phyloP scores from a whole-genome alignment of 2,797 vertebrate species.

The Steatocranus sp. region DNA sequence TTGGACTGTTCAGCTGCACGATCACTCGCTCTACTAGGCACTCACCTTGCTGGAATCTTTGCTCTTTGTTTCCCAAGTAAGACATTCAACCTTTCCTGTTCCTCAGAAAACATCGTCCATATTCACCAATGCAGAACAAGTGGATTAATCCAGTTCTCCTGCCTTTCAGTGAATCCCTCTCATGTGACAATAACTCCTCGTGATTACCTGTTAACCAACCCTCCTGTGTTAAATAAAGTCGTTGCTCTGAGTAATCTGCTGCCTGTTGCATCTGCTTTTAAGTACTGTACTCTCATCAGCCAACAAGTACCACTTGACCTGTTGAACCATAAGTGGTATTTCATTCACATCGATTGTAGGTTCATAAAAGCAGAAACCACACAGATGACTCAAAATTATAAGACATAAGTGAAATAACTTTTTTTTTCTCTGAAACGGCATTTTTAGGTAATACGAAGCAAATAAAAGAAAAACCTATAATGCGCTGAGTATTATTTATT shows the following conservation, averaged over 20 bases:
- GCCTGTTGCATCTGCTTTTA: background rate
- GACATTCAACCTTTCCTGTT: background rate
- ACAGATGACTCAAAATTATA: background rate
- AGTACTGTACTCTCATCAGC: background rate
- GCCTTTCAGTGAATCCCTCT: background rate
- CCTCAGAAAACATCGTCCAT: background rate
- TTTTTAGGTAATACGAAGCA: background rate
- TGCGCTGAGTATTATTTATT: background rate
- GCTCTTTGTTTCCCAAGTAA: background rate
- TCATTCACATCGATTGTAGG: background rate
- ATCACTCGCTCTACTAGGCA: background rate
- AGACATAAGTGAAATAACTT: background rate
- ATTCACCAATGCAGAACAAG: background rate
- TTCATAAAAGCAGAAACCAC: background rate
- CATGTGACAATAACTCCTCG: background rate
- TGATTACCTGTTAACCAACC: background rate
- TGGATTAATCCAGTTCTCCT: background rate
- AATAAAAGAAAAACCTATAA: background rate
- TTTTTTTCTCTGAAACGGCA: background rate
- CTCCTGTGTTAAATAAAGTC: background rate
- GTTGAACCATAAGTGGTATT: background rate
- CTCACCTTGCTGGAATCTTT: background rate
- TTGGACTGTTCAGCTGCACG: background rate
- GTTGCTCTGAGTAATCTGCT: background rate
- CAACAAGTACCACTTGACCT: background rate